Evolutionary conservation across 2,113 vertebrate genomes (phyloP), one percentile per base, ranked within the genome.

Genomic region (Tonatia bakeri): DNA sequence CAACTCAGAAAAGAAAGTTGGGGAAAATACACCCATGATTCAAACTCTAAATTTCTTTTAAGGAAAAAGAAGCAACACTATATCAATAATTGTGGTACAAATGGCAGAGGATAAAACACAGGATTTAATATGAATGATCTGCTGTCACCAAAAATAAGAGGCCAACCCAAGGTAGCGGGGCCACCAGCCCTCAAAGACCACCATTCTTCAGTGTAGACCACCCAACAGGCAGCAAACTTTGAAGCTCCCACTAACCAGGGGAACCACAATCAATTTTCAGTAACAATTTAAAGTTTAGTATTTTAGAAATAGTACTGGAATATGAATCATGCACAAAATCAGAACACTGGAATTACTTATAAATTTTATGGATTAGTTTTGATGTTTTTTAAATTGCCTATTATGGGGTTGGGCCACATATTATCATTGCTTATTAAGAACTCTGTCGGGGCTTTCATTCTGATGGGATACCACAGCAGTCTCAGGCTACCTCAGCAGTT

Each of bases 1-100:
- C 50, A 88, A 88, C 36, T 87, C 67, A 82, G 92, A 81, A 96
- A 50, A 91, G 31, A 94, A 87, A 88, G 24, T 59, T 75, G 36
- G 16, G 16, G 0, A 65, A 95, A 97, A 83, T 43, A 69, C 3
- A 95, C 5, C 13, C 81, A 80, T 56, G 54, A 70, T 9, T 80
- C 24, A 93, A 92, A 77, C 20, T 11, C 20, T 67, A 86, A 90
- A 3, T 92, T 91, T 82, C 73, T 28, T 77, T 77, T 40, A 52
- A 75, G 17, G 24, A 79, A 76, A 86, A 85, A 95, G 45, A 83
- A 31, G 8, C 76, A 77, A 65, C 7, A 20, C 4, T 19, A 2
- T 73, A 84, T 50, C 43, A 72, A 40, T 20, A 6, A 52, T 67
- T 84, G 80, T 2, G 26, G 9, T 85, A 24, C 24, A 88, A 90